Evolutionary conservation across 2,888 invertebrate species (phyloP).

Genomic region (Caenorhabditis wallacei): DNA sequence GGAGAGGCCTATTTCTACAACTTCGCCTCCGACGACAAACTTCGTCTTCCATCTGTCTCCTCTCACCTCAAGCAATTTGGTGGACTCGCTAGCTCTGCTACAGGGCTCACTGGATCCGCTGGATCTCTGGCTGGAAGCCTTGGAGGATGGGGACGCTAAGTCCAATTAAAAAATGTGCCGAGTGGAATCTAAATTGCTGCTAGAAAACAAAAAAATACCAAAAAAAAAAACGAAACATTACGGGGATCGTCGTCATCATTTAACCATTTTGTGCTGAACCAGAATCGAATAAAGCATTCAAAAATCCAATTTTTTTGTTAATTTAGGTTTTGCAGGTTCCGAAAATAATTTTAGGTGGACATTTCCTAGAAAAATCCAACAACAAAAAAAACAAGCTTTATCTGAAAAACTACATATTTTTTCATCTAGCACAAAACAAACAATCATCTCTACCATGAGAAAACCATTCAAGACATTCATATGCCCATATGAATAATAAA

Average conservation of each 20-base stretch:
- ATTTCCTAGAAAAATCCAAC: too few species aligned
- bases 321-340: not conserved
- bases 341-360: too few species aligned
- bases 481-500: too few species aligned
- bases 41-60: constrained; percentile 29
- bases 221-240: constrained; percentile 32
- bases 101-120: constrained; percentile 19
- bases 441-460: too few species aligned
- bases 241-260: constrained; percentile 54
- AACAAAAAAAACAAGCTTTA: too few species aligned
- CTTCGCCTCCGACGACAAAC: constrained; percentile 55
- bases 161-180: constrained; percentile 28
- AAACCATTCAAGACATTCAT: too few species aligned
- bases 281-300: constrained; percentile 41
- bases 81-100: constrained; percentile 27
- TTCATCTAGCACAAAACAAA: too few species aligned
- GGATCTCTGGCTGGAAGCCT: constrained; percentile 23
- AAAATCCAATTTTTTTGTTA: constrained; percentile 6
- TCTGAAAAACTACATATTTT: too few species aligned
- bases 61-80: constrained; percentile 14
- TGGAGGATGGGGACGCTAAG: constrained; percentile 34
- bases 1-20: constrained; percentile 55
- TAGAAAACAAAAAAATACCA: not conserved
- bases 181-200: constrained; percentile 4
- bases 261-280: constrained; percentile 29